Percentiles rank a stretch among this genome's conserved stretches.
Evolutionary conservation across 2,888 invertebrate species (phyloP).

Genomic region (Caenorhabditis doughertyi): DNA sequence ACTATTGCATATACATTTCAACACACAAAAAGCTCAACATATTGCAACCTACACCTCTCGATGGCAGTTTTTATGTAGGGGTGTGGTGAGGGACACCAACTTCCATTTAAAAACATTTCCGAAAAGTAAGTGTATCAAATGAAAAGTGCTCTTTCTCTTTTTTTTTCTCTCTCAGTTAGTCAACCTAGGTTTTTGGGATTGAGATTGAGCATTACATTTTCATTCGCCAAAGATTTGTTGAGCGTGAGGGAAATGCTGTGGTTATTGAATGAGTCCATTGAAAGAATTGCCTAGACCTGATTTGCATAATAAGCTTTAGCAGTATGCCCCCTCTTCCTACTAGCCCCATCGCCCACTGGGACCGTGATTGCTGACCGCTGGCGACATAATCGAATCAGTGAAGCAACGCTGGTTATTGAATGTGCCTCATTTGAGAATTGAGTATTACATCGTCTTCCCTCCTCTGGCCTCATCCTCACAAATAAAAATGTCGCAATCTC

Average conservation of each 20-base stretch:
- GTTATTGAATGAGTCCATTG: constrained; percentile 64
- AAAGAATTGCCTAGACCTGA: constrained; percentile 63
- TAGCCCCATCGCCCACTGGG: constrained; percentile 42
- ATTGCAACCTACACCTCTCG: constrained; percentile 28
- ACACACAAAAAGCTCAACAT: constrained; percentile 15
- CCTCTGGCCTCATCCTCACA: constrained; percentile 6
- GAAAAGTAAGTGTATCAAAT: constrained; percentile 43
- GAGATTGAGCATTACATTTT: constrained; percentile 37
- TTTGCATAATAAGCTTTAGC: constrained; percentile 76
- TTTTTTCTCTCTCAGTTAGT: constrained; percentile 19
- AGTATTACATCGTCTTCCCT: constrained; percentile 34
- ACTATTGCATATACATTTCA: constrained; percentile 31
- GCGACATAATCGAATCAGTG: constrained; percentile 65
- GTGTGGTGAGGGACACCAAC: neutral
- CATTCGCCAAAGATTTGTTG: constrained; percentile 39
- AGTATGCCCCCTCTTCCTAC: constrained; percentile 60
- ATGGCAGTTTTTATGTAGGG: constrained; percentile 1
- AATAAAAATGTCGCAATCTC: constrained; percentile 43
- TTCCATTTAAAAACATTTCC: constrained; percentile 42
- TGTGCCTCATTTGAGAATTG: constrained; percentile 53
- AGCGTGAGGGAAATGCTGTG: constrained; percentile 33
- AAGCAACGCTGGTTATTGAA: constrained; percentile 47
- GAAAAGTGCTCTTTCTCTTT: constrained; percentile 35
- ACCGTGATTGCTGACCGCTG: constrained; percentile 70
- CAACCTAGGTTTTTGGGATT: constrained; percentile 30